Evolutionary conservation across 1,140 invertebrate species (phyloP).

Genomic region (Penaeus vannamei): DNA sequence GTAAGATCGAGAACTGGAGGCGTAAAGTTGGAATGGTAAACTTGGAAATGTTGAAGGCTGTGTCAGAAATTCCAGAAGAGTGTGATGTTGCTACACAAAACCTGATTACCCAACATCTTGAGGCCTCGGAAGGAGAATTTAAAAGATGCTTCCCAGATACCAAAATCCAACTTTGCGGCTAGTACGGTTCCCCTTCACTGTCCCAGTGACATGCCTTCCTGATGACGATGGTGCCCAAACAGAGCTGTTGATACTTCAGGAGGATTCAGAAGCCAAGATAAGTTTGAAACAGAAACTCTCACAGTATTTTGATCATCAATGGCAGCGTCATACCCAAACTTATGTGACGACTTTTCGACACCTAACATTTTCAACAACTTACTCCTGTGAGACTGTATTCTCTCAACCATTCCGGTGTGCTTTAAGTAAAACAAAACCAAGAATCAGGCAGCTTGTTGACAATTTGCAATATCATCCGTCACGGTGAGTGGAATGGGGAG

Average conservation of each 20-base stretch:
- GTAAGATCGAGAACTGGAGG: slow-evolving; percentile 31
- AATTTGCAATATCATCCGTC: slow-evolving; percentile 14
- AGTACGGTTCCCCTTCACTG: slow-evolving; percentile 34
- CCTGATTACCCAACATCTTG: slow-evolving; percentile 38
- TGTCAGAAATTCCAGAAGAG: slow-evolving; percentile 36
- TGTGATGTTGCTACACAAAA: slow-evolving; percentile 26
- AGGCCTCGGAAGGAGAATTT: slow-evolving; percentile 20
- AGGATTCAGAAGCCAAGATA: not conserved
- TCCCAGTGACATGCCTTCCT: not conserved
- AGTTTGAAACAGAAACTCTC: slow-evolving; percentile 8
- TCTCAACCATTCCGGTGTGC: slow-evolving; percentile 28
- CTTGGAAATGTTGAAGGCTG: slow-evolving; percentile 35
- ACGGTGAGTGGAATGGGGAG: slow-evolving; percentile 35
- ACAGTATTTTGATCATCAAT: slow-evolving; percentile 46
- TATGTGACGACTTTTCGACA: slow-evolving; percentile 21
- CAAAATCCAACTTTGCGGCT: not conserved
- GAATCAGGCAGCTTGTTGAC: slow-evolving; percentile 38
- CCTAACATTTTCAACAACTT: slow-evolving; percentile 52
- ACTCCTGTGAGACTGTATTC: slow-evolving; percentile 35
- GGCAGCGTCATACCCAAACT: slow-evolving; percentile 43
- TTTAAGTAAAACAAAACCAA: slow-evolving; percentile 41
- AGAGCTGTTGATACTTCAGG: slow-evolving; percentile 19
- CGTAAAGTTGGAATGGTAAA: slow-evolving; percentile 26
- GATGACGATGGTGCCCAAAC: slow-evolving; percentile 9
- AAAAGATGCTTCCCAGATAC: not conserved